Base-by-base conservation (phyloP, 2,797 vertebrate species). In the Perodicticus potto region DNA sequence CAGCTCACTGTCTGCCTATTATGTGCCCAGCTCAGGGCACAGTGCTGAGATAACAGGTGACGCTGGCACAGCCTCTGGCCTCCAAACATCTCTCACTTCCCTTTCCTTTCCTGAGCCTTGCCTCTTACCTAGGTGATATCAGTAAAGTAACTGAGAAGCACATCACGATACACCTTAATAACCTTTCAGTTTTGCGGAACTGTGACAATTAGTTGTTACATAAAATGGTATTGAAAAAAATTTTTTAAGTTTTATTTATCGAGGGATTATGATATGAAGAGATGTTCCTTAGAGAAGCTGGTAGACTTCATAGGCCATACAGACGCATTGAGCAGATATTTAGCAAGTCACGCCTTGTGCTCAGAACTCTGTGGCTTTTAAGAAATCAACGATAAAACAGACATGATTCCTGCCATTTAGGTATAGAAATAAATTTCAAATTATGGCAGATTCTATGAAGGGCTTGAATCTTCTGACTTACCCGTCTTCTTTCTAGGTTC, bases 351-450 rank as follows among this genome's bases (percentile, higher is more conserved):
- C 12, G 1, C 40, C 57, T 1, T 74, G 37, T 49, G n/a, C 49
- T n/a, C n/a, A 88, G 40, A 1, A 82, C 37, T 86, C 45, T 70
- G 63, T 27, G 87, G 22, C 70, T 91, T 16, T 93, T 93, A 83
- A 34, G 69, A 69, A 72, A n/a, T 96, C 82, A 63, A 1, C 9
- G 55, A 73, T 81, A 86, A 95, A 91, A 73, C 16, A 92, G 82
- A 86, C 57, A 89, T 80, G 10, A 88, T 78, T 61, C 92, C 34
- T 94, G 23, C 78, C 49, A 16, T 53, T 16, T 53, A 16, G 3
- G 16, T 74, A 17, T 37, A 40, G 61, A 85, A 92, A 86, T 84
- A 73, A 23, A 61, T 86, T 81, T 74, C 45, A 86, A 29, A 77
- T 95, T 55, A 86, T n/a, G 65, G 80, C 8, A 91, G 70, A 57